Evolutionary conservation across 2,113 vertebrate species (phyloP).

Genomic region (Peromyscus leucopus): DNA sequence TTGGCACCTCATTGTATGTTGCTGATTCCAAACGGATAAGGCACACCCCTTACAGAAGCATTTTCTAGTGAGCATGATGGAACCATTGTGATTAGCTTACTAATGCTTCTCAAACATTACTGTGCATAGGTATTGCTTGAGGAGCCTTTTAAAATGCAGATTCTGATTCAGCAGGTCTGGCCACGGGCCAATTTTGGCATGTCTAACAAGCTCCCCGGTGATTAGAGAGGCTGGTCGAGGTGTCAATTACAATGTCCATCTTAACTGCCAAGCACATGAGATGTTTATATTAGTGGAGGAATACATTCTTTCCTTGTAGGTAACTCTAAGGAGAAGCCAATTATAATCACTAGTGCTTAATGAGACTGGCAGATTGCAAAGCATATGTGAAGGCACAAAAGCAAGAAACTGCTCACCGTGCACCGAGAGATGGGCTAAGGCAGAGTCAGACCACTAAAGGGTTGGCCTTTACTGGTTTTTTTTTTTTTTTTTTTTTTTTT

Average conservation of each 20-base stretch:
- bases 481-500: too few species aligned
- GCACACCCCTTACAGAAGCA: neutral
- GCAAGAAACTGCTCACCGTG: slow-evolving; percentile 1
- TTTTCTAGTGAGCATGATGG: neutral
- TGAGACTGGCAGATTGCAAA: slow-evolving; percentile 66
- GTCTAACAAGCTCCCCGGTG: slow-evolving; percentile 62
- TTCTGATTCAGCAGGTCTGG: slow-evolving; percentile 56
- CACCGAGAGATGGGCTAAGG: neutral
- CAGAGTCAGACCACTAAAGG: neutral
- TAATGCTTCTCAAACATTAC: slow-evolving; percentile 54
- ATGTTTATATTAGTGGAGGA: slow-evolving; percentile 68
- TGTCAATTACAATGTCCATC: slow-evolving; percentile 55
- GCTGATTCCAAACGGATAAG: slow-evolving; percentile 17
- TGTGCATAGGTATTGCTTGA: slow-evolving; percentile 17
- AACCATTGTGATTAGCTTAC: slow-evolving; percentile 52
- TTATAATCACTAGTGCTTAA: slow-evolving; percentile 66
- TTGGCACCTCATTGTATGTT: slow-evolving; percentile 16
- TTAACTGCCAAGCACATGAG: slow-evolving; percentile 61
- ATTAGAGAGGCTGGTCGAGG: slow-evolving; percentile 46
- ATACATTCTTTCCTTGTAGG: slow-evolving; percentile 57
- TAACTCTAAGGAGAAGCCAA: slow-evolving; percentile 75
- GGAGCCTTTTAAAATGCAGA: slow-evolving; percentile 65
- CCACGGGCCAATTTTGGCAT: slow-evolving; percentile 37
- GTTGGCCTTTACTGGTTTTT: slow-evolving; percentile 31
- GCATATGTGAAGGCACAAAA: slow-evolving; percentile 51